A percentile compares a stretch with the other conserved stretches of the same genome.
Conservation (phyloP, 1,140 invertebrate species). For the Ylistrum balloti region DNA sequence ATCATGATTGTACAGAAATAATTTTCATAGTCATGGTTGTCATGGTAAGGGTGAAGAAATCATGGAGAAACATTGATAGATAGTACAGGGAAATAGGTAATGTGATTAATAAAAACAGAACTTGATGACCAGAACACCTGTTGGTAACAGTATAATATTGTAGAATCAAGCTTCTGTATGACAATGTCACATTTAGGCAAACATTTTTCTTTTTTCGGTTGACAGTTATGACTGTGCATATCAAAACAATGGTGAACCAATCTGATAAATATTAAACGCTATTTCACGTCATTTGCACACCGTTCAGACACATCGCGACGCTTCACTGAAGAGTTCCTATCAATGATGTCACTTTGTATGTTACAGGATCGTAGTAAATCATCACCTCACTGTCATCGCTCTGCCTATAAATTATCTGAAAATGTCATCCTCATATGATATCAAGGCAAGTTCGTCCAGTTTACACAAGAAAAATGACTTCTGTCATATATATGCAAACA, state of each 20-base stretch:
- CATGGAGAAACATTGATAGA: too few species aligned
- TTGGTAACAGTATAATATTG: background rate
- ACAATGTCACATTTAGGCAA: background rate
- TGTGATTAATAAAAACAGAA: background rate
- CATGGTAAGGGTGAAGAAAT: too few species aligned
- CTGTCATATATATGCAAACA: slow-evolving; percentile 18
- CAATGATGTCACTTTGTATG: slow-evolving; percentile 5
- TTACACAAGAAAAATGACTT: slow-evolving; percentile 8
- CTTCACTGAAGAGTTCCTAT: background rate
- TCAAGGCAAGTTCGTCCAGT: slow-evolving; percentile 16
- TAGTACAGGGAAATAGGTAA: too few species aligned
- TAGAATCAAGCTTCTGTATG: background rate
- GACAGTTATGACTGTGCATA: background rate
- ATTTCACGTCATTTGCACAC: slow-evolving; percentile 34
- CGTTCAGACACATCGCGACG: background rate
- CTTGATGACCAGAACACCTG: background rate
- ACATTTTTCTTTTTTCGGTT: background rate
- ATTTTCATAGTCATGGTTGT: too few species aligned
- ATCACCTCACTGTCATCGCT: background rate
- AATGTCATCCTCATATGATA: slow-evolving; percentile 19
- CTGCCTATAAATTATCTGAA: background rate
- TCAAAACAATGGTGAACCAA: background rate
- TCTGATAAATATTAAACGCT: slow-evolving; percentile 7
- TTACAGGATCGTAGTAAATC: slow-evolving; percentile 32
- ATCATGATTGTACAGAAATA: too few species aligned